Evolutionary conservation across 2,888 invertebrate species (phyloP).

Genomic region (Cheilosia soror): DNA sequence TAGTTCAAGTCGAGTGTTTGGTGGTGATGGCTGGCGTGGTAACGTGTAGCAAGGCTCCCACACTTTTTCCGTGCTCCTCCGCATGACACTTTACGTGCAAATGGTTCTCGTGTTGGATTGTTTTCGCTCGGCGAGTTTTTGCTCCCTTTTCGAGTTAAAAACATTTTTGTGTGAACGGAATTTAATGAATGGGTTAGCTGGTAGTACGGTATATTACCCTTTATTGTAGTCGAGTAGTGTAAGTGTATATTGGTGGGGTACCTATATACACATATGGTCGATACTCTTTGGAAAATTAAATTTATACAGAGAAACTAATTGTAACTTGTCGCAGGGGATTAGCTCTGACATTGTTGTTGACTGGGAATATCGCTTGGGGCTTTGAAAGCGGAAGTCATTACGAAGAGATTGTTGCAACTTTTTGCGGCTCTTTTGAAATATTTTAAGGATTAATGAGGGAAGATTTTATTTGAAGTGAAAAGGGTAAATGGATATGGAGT

Average conservation of each 20-base stretch:
- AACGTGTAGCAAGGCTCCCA: background rate
- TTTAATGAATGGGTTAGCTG: slow-evolving; percentile 61
- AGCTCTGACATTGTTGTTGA: slow-evolving; percentile 53
- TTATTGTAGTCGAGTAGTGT: slow-evolving; percentile 37
- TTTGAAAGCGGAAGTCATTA: slow-evolving; percentile 27
- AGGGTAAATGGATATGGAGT: background rate
- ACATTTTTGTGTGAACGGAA: slow-evolving; percentile 67
- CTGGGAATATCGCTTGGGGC: slow-evolving; percentile 9
- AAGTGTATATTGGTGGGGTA: slow-evolving; percentile 9
- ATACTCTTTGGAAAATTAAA: slow-evolving; percentile 64
- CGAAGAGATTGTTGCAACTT: slow-evolving; percentile 16
- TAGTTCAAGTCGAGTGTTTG: slow-evolving; percentile 68
- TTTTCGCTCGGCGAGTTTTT: slow-evolving; percentile 28
- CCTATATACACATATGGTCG: slow-evolving; percentile 10
- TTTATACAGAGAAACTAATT: slow-evolving; percentile 62
- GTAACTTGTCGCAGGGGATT: slow-evolving; percentile 57
- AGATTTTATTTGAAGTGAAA: background rate
- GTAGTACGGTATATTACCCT: slow-evolving; percentile 33
- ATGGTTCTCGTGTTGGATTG: slow-evolving; percentile 63
- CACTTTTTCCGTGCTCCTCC: slow-evolving; percentile 8
- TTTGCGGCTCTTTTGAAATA: slow-evolving; percentile 8
- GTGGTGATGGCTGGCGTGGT: slow-evolving; percentile 42
- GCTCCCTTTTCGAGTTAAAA: slow-evolving; percentile 29
- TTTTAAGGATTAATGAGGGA: background rate
- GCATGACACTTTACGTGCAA: slow-evolving; percentile 54